These are phyloP conservation scores for Corythornis leucogaster DNA, from an alignment of 2,797 vertebrate genomes.

Conservation along the genomic window DNA sequence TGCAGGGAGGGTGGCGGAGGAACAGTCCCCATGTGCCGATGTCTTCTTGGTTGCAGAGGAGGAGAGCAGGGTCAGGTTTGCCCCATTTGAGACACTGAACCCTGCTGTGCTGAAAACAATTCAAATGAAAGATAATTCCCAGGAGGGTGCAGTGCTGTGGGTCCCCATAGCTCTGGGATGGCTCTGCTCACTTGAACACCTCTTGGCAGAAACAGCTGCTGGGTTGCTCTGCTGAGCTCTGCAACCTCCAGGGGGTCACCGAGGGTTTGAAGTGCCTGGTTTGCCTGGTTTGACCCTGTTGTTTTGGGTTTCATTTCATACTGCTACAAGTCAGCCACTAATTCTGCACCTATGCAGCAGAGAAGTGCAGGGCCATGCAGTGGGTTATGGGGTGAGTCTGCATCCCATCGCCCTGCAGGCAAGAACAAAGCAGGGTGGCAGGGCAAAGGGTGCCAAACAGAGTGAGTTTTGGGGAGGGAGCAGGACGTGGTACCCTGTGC, in stretches of 20 bases:
- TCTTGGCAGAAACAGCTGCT: accelerated
- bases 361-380: accelerated
- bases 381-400: not conserved
- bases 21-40: not conserved
- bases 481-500: accelerated
- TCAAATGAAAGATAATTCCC: not conserved
- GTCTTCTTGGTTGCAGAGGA: not conserved
- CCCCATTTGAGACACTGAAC: not conserved
- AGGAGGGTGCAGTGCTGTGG: accelerated
- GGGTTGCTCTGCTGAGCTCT: not conserved
- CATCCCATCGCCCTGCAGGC: accelerated
- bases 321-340: accelerated
- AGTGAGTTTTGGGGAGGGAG: not conserved
- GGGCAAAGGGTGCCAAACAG: accelerated
- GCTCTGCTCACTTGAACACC: accelerated
- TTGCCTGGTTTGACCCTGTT: not conserved
- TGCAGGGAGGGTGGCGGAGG: not conserved
- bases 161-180: accelerated
- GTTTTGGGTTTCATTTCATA: accelerated
- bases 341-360: accelerated
- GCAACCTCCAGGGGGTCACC: accelerated
- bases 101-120: not conserved
- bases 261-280: not conserved
- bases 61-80: not conserved
- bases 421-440: accelerated